Evolutionary conservation across 1,140 invertebrate species (phyloP).

Genomic region (Papilio machaon): DNA sequence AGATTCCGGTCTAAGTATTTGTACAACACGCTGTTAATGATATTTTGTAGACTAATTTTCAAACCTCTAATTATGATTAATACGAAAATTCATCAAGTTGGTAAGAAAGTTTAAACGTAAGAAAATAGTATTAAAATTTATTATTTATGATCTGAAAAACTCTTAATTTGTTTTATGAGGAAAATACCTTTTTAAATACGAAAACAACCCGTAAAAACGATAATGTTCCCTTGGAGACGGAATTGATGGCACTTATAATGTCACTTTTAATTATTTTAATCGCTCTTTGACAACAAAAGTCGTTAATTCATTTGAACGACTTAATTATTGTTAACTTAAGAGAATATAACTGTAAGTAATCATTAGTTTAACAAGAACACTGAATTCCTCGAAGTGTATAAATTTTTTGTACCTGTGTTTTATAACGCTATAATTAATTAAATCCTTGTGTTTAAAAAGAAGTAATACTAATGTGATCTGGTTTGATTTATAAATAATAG

Average conservation of each 20-base stretch:
- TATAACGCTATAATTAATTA: no score
- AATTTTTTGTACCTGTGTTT: no score
- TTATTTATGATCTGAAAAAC: conserved; percentile 15
- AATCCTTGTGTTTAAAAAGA: no score
- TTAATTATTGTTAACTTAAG: conserved; percentile 57
- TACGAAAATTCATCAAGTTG: neutral
- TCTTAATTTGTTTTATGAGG: conserved; percentile 49
- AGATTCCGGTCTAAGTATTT: neutral
- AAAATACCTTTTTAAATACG: conserved; percentile 58
- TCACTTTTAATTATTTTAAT: conserved; percentile 81
- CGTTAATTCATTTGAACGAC: conserved; percentile 78
- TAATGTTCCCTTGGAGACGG: conserved; percentile 75
- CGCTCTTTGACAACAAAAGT: conserved; percentile 70
- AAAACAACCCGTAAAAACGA: conserved; percentile 67
- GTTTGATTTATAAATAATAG: no score
- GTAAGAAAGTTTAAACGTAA: no score
- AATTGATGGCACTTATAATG: conserved; percentile 78
- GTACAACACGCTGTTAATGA: neutral
- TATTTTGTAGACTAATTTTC: neutral
- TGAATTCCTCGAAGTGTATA: neutral
- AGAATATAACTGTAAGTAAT: conserved; percentile 35
- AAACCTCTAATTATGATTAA: no score
- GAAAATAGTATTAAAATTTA: neutral
- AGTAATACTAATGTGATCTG: no score
- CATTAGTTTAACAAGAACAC: neutral